A percentile compares a stretch with the other conserved stretches of the same genome.
phyloP scores from a whole-genome alignment of 2,888 invertebrate species.

The Drosophila subsilvestris region DNA sequence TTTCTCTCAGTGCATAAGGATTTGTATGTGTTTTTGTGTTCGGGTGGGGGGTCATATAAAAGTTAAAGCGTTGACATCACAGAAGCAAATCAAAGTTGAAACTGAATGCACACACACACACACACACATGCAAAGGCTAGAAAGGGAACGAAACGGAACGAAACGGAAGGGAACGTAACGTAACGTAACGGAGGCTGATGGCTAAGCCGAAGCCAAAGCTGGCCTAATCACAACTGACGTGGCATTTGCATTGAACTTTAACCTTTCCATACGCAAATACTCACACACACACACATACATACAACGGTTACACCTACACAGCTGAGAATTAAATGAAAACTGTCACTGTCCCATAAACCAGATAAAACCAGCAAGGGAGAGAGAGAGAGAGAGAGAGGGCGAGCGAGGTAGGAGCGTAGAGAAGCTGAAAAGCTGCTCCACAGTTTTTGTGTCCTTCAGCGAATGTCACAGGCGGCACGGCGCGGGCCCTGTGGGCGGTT shows the following conservation, averaged over 20 bases:
- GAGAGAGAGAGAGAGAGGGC: neutral
- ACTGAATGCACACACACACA: constrained; percentile 36
- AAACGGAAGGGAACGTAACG: neutral
- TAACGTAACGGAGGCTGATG: neutral
- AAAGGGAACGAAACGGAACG: too few relatives aligned
- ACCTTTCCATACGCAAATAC: constrained; percentile 47
- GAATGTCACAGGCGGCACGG: constrained; percentile 38
- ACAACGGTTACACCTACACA: neutral
- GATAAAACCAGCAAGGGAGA: constrained; percentile 26
- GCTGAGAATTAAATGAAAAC: constrained; percentile 46
- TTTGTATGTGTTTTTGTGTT: neutral
- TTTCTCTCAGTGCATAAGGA: neutral
- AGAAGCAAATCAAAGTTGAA: constrained; percentile 59
- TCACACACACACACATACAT: constrained; percentile 21
- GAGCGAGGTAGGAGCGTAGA: too few relatives aligned
- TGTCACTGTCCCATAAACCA: constrained; percentile 51
- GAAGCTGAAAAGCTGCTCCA: neutral
- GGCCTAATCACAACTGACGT: constrained; percentile 26
- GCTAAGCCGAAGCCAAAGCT: constrained; percentile 21
- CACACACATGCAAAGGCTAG: neutral
- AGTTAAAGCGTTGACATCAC: constrained; percentile 55
- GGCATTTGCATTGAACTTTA: constrained; percentile 52
- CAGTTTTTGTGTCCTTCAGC: constrained; percentile 38
- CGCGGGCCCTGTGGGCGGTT: neutral
- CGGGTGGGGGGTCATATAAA: neutral